These are phyloP conservation scores for Amphipyra tragopoginis DNA, from an alignment of 2,888 invertebrate genomes.

Conservation along the genomic window DNA sequence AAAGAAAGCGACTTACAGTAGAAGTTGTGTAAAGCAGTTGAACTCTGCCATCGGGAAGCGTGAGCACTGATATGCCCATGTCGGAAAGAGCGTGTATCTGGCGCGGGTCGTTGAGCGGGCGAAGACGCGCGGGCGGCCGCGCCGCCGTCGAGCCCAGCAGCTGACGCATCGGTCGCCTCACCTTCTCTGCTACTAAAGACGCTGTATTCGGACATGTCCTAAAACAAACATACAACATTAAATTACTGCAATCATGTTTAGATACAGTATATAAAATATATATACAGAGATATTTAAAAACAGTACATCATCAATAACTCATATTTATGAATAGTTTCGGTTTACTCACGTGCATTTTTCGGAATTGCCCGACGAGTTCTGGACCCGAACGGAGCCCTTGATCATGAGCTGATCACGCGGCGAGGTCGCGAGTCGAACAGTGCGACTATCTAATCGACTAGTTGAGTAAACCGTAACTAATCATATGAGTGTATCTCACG, in stretches of 20 bases:
- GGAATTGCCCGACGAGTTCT: too few species aligned
- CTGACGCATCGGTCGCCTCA: conserved; percentile 95
- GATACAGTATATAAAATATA: too few species aligned
- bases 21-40: conserved; percentile 97
- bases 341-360: too few species aligned
- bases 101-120: conserved; percentile 95
- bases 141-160: conserved; percentile 93
- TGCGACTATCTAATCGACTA: too few species aligned
- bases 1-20: conserved; percentile 90
- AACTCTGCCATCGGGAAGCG: conserved; percentile 96
- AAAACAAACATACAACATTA: conserved; percentile 54
- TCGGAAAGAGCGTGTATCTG: conserved; percentile 96
- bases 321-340: too few species aligned
- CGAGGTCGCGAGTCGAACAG: too few species aligned
- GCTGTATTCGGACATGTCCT: conserved; percentile 96
- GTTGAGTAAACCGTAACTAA: too few species aligned
- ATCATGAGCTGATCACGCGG: too few species aligned
- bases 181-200: conserved; percentile 95
- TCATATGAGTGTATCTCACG: too few species aligned
- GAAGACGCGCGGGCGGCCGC: conserved; percentile 92
- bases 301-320: neutral
- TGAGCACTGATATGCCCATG: conserved; percentile 98
- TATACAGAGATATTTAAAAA: too few species aligned
- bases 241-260: too few species aligned
- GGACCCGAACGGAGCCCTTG: too few species aligned